A percentile compares a stretch with the other conserved stretches of the same genome.
Evolutionary conservation across 2,888 invertebrate genomes (phyloP).

Genomic region (Microchrysa polita): DNA sequence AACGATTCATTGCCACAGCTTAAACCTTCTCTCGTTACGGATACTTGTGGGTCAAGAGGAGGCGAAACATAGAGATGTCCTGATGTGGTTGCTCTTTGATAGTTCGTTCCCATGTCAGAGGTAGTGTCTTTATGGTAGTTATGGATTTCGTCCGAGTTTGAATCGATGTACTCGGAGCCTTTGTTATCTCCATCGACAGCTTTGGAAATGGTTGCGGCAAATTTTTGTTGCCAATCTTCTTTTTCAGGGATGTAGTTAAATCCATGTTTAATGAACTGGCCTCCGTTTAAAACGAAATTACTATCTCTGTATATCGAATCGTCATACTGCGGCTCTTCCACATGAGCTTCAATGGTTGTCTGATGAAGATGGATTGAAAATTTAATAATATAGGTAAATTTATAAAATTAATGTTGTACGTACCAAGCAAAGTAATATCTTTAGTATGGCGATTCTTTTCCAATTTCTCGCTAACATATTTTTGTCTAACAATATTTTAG

Average conservation of each 20-base stretch:
- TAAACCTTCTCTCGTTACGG: background rate
- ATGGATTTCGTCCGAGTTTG: background rate
- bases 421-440: no score
- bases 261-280: slow-evolving; percentile 3
- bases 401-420: no score
- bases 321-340: no score
- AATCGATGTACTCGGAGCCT: background rate
- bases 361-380: no score
- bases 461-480: no score
- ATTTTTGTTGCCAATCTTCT: slow-evolving; percentile 33
- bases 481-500: no score
- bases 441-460: no score
- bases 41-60: background rate
- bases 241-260: slow-evolving; percentile 18
- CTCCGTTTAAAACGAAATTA: background rate
- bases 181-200: slow-evolving; percentile 16
- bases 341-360: no score
- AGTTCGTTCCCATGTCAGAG: background rate
- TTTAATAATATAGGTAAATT: no score
- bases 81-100: background rate
- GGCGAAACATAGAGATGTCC: background rate
- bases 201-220: slow-evolving; percentile 15
- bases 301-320: background rate
- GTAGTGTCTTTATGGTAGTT: background rate
- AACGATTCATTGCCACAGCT: background rate